A percentile compares a stretch with the other conserved stretches of the same genome.
Conservation (phyloP, 2,888 invertebrate species). For the Carcina quercana region DNA sequence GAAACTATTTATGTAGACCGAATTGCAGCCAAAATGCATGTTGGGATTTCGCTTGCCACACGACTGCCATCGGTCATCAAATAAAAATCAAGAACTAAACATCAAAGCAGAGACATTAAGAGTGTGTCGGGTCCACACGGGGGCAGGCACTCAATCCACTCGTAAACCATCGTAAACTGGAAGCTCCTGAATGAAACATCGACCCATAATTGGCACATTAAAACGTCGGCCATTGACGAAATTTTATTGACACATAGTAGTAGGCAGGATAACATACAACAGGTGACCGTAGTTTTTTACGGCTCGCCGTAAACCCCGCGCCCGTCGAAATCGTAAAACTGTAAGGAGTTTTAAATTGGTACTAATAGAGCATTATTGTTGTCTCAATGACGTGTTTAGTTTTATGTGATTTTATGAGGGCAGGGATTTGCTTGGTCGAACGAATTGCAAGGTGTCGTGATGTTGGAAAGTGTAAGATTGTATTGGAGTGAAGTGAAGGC, state of each 20-base stretch:
- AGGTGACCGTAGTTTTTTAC: conserved; percentile 69
- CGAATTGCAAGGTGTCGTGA: too few species aligned
- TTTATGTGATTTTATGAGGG: conserved; percentile 45
- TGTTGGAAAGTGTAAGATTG: too few species aligned
- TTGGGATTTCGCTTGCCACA: too few species aligned
- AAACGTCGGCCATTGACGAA: conserved; percentile 57
- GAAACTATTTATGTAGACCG: too few species aligned
- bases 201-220: conserved; percentile 57
- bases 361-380: conserved; percentile 57
- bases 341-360: conserved; percentile 55
- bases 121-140: too few species aligned
- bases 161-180: conserved; percentile 45
- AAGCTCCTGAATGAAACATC: conserved; percentile 49
- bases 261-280: conserved; percentile 51
- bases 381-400: conserved; percentile 54
- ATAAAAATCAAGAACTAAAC: too few species aligned
- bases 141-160: conserved; percentile 11
- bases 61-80: too few species aligned
- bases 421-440: too few species aligned
- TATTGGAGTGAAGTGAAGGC: too few species aligned
- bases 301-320: conserved; percentile 47
- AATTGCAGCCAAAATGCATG: too few species aligned
- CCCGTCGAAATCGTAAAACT: conserved; percentile 58
- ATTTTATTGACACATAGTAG: conserved; percentile 57
- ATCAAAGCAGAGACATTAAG: too few species aligned